These are phyloP conservation scores for Timema podura DNA, from an alignment of 2,888 invertebrate species.

Conservation along the genomic window DNA sequence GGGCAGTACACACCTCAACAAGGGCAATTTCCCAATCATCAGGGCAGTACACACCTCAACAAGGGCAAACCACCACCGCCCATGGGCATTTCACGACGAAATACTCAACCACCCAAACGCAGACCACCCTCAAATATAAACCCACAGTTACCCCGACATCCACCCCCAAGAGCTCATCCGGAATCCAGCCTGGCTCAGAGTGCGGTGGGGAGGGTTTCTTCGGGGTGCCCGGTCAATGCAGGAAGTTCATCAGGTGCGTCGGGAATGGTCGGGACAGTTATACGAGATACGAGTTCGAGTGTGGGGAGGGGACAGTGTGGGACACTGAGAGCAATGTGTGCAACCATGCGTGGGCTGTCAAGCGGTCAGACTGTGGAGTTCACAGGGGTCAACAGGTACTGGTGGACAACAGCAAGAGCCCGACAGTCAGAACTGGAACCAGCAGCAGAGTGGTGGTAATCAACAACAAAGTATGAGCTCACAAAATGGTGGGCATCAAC, in stretches of 20 bases:
- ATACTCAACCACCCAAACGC: too few relatives aligned
- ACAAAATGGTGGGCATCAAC: not conserved
- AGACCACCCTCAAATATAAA: too few relatives aligned
- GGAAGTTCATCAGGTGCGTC: slow-evolving; percentile 65
- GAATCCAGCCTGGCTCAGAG: slow-evolving; percentile 25
- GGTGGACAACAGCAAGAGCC: slow-evolving; percentile 28
- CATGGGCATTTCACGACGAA: too few relatives aligned
- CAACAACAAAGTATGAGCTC: not conserved
- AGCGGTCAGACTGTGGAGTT: slow-evolving; percentile 31
- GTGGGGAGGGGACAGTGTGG: slow-evolving; percentile 75
- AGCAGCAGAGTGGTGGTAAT: not conserved
- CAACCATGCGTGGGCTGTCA: slow-evolving; percentile 63
- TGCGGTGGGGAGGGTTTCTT: slow-evolving; percentile 61
- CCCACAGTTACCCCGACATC: slow-evolving; percentile 10
- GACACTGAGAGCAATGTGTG: slow-evolving; percentile 64
- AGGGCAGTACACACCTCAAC: too few relatives aligned
- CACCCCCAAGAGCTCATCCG: not conserved
- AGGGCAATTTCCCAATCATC: too few relatives aligned
- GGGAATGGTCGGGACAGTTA: slow-evolving; percentile 56
- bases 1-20: too few relatives aligned
- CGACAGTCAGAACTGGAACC: not conserved
- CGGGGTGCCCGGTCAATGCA: slow-evolving; percentile 56
- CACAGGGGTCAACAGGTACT: not conserved
- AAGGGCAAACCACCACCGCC: too few relatives aligned
- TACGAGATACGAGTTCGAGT: slow-evolving; percentile 65